phyloP scores from a whole-genome alignment of 2,797 vertebrate species.

The Falco rusticolus region DNA sequence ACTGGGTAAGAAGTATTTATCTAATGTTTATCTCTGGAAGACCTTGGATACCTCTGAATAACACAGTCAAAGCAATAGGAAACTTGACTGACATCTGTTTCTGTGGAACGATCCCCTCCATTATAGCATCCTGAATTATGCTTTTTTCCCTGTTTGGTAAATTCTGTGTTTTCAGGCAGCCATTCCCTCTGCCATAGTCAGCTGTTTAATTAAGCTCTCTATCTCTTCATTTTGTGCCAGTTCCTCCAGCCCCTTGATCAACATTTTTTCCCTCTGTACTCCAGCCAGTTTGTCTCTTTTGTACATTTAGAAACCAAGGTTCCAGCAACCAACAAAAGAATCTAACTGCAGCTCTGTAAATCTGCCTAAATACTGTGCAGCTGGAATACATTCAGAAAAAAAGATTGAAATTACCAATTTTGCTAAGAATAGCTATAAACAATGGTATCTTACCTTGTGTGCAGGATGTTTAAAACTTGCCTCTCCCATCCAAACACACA shows the following conservation, averaged over 20 bases:
- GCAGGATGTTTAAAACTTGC: neutral
- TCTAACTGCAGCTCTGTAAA: neutral
- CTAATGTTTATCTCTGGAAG: neutral
- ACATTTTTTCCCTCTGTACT: neutral
- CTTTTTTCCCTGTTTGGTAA: neutral
- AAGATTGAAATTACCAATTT: neutral
- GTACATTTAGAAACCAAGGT: neutral
- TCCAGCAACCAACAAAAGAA: neutral
- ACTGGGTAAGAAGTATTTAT: neutral
- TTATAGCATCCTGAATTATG: neutral
- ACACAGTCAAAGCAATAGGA: neutral
- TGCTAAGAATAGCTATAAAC: neutral
- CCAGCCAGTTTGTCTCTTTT: neutral
- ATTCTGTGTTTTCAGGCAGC: neutral
- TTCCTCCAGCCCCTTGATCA: neutral
- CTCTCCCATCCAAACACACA: neutral
- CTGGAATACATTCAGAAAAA: neutral
- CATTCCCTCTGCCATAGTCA: neutral
- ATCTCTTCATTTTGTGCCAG: neutral
- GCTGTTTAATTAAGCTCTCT: neutral
- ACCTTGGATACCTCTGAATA: neutral
- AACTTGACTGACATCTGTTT: neutral
- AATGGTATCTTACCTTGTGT: neutral
- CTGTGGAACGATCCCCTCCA: neutral
- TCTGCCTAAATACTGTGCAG: neutral